Conservation (phyloP, 2,113 vertebrate genomes). For the Solenodon paradoxus region DNA sequence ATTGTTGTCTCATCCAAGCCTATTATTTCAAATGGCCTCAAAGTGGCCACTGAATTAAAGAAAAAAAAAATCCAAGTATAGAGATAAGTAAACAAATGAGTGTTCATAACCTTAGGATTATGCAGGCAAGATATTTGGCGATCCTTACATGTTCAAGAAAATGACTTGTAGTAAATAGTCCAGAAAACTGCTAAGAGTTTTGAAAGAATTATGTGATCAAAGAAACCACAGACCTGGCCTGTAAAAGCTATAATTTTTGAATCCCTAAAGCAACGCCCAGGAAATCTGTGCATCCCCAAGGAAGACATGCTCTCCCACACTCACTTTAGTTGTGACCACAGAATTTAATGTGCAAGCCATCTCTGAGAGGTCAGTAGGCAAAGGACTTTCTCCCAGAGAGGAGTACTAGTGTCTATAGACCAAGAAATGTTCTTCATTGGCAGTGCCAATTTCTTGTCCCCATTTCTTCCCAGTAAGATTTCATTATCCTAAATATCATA, state of each 20-base stretch:
- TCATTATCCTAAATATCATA: not conserved
- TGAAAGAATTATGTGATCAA: conserved; percentile 55
- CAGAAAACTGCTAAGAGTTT: conserved; percentile 58
- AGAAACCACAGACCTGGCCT: conserved; percentile 62
- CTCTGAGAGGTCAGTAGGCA: conserved; percentile 48
- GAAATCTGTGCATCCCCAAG: conserved; percentile 15
- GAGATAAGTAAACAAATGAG: conserved; percentile 50
- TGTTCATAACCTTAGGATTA: conserved; percentile 1
- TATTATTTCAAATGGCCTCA: conserved; percentile 67
- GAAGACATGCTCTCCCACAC: not conserved
- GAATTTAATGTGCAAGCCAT: not conserved
- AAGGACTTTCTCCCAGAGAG: conserved; percentile 20
- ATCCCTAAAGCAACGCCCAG: conserved; percentile 5
- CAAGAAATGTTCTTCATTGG: not conserved
- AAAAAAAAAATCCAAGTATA: conserved; percentile 19
- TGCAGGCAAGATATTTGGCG: conserved; percentile 25
- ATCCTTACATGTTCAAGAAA: conserved; percentile 36
- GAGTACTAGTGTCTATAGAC: not conserved
- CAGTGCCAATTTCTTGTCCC: not conserved
- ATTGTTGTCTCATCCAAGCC: conserved; percentile 47
- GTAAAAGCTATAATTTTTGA: conserved; percentile 57
- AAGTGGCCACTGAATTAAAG: conserved; percentile 48
- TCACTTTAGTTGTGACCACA: conserved; percentile 19
- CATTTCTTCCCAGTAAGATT: conserved; percentile 11
- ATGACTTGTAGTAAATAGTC: conserved; percentile 31